Conservation (phyloP, 2,888 invertebrate genomes). For the Busseola fusca region DNA sequence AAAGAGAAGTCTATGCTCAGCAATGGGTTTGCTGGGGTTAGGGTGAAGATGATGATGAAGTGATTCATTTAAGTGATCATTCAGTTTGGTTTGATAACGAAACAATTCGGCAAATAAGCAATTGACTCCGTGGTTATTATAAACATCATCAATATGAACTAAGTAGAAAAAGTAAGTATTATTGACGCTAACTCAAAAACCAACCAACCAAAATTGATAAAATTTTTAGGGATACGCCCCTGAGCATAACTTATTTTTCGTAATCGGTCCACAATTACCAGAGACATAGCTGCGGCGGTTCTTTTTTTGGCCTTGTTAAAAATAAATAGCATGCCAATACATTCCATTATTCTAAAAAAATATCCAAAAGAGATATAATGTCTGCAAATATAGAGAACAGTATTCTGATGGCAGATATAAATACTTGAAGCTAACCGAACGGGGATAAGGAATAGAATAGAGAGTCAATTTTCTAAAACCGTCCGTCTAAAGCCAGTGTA, state of each 20-base stretch:
- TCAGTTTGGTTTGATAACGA: background rate
- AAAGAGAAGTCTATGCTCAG: too few relatives aligned
- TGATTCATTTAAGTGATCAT: too few relatives aligned
- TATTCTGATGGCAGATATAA: slow-evolving; percentile 45
- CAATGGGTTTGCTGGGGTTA: too few relatives aligned
- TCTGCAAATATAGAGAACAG: slow-evolving; percentile 36
- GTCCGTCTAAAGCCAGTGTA: slow-evolving; percentile 32
- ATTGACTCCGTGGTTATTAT: too few relatives aligned
- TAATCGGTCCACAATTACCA: background rate
- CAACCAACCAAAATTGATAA: background rate
- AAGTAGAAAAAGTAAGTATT: background rate
- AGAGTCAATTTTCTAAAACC: slow-evolving; percentile 49
- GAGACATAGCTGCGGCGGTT: background rate
- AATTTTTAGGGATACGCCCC: background rate
- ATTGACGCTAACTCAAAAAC: background rate
- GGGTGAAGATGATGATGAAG: too few relatives aligned
- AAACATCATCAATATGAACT: background rate
- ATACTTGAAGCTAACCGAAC: slow-evolving; percentile 42
- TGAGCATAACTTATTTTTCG: background rate
- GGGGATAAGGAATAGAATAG: slow-evolving; percentile 22
- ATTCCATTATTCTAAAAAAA: slow-evolving; percentile 26
- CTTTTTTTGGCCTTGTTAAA: background rate
- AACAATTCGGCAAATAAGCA: background rate
- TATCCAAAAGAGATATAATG: slow-evolving; percentile 23
- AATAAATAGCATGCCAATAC: slow-evolving; percentile 11